Percentiles rank a stretch among this genome's conserved stretches.
Evolutionary conservation across 2,888 invertebrate species (phyloP).

Genomic region (Euclidia mi): DNA sequence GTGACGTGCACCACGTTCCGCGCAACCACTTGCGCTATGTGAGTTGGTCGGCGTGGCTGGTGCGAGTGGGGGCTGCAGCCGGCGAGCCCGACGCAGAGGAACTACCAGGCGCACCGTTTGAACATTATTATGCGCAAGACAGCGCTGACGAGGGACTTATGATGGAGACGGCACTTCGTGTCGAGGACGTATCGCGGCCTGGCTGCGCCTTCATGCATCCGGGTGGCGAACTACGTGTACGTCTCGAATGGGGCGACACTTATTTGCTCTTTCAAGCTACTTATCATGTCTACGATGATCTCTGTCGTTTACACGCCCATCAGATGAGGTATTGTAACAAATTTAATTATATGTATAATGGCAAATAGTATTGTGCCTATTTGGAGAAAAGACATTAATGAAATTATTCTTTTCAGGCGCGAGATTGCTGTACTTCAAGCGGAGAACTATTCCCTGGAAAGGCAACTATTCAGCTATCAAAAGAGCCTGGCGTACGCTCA

Average conservation of each 20-base stretch:
- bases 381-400: neutral
- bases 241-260: slow-evolving; percentile 95
- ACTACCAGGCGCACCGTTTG: slow-evolving; percentile 93
- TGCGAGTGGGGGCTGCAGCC: slow-evolving; percentile 86
- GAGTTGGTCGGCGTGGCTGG: slow-evolving; percentile 93
- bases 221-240: slow-evolving; percentile 93
- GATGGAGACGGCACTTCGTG: slow-evolving; percentile 94
- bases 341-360: too few species aligned
- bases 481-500: slow-evolving; percentile 94
- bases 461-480: slow-evolving; percentile 95
- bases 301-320: slow-evolving; percentile 94
- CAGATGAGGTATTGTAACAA: slow-evolving; percentile 93
- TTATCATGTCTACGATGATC: slow-evolving; percentile 96
- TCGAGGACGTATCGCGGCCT: slow-evolving; percentile 92
- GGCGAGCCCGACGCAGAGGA: slow-evolving; percentile 92
- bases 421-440: slow-evolving; percentile 94
- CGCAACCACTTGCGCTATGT: slow-evolving; percentile 93
- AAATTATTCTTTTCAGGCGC: slow-evolving; percentile 88
- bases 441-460: slow-evolving; percentile 95
- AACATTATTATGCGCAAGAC: slow-evolving; percentile 95
- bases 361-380: too few species aligned
- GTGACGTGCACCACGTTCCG: slow-evolving; percentile 94
- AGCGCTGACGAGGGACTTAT: slow-evolving; percentile 94
- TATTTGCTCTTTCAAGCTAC: slow-evolving; percentile 95
- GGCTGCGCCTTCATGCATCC: slow-evolving; percentile 93